Evolutionary conservation across 2,888 invertebrate species (phyloP).

Genomic region (Clanis bilineata): DNA sequence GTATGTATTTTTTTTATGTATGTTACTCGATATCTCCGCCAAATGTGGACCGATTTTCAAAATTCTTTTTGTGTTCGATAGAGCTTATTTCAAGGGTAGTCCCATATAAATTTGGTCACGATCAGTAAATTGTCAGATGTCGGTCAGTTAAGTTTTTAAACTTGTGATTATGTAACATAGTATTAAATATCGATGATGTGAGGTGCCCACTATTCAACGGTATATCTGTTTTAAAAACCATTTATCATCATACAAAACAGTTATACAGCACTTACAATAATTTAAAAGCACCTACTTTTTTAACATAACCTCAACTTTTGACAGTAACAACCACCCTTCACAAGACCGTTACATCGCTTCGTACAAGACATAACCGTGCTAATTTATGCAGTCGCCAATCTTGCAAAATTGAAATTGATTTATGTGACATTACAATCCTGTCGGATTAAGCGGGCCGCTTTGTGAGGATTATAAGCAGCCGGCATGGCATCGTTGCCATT

Average conservation of each 20-base stretch:
- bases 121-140: no score
- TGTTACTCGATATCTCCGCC: no score
- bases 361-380: conserved; percentile 17
- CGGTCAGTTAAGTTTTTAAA: no score
- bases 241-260: neutral
- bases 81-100: no score
- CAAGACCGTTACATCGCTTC: neutral
- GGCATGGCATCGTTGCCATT: neutral
- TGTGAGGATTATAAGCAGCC: conserved; percentile 21
- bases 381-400: conserved; percentile 30
- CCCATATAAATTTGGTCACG: no score
- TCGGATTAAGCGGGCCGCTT: conserved; percentile 22
- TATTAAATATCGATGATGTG: no score
- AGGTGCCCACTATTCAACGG: no score
- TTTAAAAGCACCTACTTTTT: neutral
- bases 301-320: neutral
- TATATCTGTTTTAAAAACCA: neutral
- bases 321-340: conserved; percentile 11
- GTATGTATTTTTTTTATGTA: no score
- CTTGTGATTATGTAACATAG: no score
- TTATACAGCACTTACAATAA: neutral
- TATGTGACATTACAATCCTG: conserved; percentile 33
- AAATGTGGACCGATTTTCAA: no score
- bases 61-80: no score
- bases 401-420: conserved; percentile 34